Evolutionary conservation across 2,113 vertebrate species (phyloP), one percentile per base, ranked within the genome.

Genomic region (Bolborhynchus lineola): DNA sequence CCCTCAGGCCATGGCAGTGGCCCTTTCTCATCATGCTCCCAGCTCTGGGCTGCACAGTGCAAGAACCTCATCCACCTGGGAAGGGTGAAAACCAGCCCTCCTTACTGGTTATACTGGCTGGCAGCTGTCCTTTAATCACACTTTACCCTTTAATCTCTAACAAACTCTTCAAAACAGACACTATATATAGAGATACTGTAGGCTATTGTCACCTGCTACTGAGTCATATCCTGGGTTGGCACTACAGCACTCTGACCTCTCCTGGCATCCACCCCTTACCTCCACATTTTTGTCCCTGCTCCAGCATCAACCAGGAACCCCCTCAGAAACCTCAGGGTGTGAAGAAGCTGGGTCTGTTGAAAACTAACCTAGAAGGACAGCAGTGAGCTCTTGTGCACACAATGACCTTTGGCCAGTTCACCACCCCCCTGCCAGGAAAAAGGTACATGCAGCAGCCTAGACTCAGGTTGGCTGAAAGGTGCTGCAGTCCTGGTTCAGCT

Each of bases 371-470:
- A 29, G 24, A 41, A 82, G 67, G 77, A 70, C 26, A 76, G 46
- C 0, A 0, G 20, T 16, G 19, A 57, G 26, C 42, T 67, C 59
- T 33, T 0, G 0, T 7, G 49, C 24, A 57, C 10, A 29, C 28
- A 57, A 13, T 5, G 39, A 35, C 24, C 33, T 64, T 13, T 33
- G 53, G 53, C 7, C 49, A 39, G 31, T 7, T 79, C 28, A 35
- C 31, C 47, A 26, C 25, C 3, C 4, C 49, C n/a, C n/a, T 62
- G 28, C 35, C 23, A 13, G 11, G 23, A 67, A 44, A 68, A 23
- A 81, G 42, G 84, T 1, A 1, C 39, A 16, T 10, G 17, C 0
- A 0, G 3, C 33, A 79, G 50, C 0, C 1, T 15, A 35, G 9
- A 2, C 42, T 41, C 57, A n/a, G 50, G 55, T 25, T 74, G 33